Evolutionary conservation across 2,113 vertebrate genomes (phyloP), one percentile per base, ranked within the genome.

Genomic region (Dipodomys ordii): DNA sequence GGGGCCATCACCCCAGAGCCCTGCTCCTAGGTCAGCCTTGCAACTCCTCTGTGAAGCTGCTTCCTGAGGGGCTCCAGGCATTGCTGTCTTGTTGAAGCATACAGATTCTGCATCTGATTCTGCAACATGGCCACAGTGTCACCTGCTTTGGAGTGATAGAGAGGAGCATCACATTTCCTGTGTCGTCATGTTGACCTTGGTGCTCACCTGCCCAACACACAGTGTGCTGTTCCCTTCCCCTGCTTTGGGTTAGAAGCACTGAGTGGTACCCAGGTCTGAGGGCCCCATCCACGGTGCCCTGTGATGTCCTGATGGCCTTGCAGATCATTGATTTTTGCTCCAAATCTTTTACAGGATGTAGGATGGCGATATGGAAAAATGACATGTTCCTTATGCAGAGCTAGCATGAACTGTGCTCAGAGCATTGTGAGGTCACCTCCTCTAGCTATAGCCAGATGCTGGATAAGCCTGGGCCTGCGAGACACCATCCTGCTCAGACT

Each of bases 11-110:
- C 23, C 7, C 6, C 3, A 8, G 10, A n/a, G 10, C 16, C 57
- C 44, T 10, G 18, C 28, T 16, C 19, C 7, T 15, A 12, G 4
- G 6, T 2, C 64, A 2, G 6, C 1, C 1, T 28, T 7, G 7
- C 19, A 27, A 27, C 32, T 6, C 20, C 20, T 18, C n/a, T 20
- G 1, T 3, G 18, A 44, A 28, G 53, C 67, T 2, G 1, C 27
- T 20, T 62, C 65, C 18, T 71, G 35, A 28, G 28, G 22, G 60
- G 22, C 46, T 35, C 35, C 8, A 22, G 20, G 22, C 19, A 1
- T 18, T 23, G 60, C 68, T 53, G 28, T 49, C 46, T 27, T 27
- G 7, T 23, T 4, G 27, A 23, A 44, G 28, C 68, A 15, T 49
- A 30, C 9, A 30, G 46, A 32, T 44, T 72, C 32, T 20, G 20